Base-by-base conservation (phyloP, 2,113 vertebrate genomes). In the Nesogale talazaci region DNA sequence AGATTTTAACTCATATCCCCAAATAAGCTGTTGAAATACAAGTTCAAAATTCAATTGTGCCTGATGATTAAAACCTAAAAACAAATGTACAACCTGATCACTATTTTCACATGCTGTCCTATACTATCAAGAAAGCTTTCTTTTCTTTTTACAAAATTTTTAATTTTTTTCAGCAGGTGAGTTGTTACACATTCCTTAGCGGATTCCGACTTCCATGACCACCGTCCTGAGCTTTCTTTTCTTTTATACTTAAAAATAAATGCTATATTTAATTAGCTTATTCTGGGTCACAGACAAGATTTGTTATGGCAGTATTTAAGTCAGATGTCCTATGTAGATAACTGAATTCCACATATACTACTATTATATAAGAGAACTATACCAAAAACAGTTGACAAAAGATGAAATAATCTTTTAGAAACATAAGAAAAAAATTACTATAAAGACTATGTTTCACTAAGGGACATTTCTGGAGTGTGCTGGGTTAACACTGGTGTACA, bases 21-120 rank as follows among this genome's bases (percentile, higher is more conserved):
- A 89, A 88, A 29, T 75, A 90, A 84, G 72, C 52, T 92, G 63
- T 31, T 92, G 76, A 94, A 95, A 92, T 86, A 94, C 67, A 88
- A 86, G 89, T 83, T 95, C 46, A 95, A 83, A 76, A 69, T 94
- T 85, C 88, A 82, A 57, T 86, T 88, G 94, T 46, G 34, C 57
- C 34, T 83, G 59, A 75, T 42, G 29, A 69, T 90, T 69, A 82
- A 85, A 88, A 52, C 46, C 34, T 91, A 40, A 72, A 59, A 95
- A 93, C 56, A 83, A 83, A 86, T 14, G 19, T 25, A 90, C 25
- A 82, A 94, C 22, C 22, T 82, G 12, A 40, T 38, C 83, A 34
- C 69, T 91, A n/a, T 42, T 90, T 20, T 78, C 76, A 61, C 42
- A 61, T 9, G 34, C 20, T 74, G 22, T 81, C 25, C 67, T 25